These are phyloP conservation scores for Melinaea marsaeus DNA, from an alignment of 2,888 invertebrate species.

Conservation along the genomic window DNA sequence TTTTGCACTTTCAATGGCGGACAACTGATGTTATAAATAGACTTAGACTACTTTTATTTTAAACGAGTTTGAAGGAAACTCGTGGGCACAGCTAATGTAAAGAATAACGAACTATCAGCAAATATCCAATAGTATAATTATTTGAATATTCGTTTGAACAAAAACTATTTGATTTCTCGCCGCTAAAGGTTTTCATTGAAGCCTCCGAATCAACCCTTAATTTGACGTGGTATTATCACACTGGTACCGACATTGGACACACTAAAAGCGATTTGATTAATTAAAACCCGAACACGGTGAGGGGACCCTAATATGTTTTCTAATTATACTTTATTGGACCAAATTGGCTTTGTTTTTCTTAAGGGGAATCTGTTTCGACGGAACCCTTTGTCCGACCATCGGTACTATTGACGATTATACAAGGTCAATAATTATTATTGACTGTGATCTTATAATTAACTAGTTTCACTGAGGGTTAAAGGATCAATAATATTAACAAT, in stretches of 20 bases:
- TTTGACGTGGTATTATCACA: constrained; percentile 58
- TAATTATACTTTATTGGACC: constrained; percentile 71
- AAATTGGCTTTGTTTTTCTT: constrained; percentile 72
- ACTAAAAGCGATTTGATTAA: constrained; percentile 64
- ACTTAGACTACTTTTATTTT: too few relatives aligned
- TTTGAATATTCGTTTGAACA: background rate
- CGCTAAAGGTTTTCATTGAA: constrained; percentile 1
- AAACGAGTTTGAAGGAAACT: too few relatives aligned
- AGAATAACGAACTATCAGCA: constrained; percentile 1
- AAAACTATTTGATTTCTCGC: background rate
- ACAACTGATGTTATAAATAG: too few relatives aligned
- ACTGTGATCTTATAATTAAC: constrained; percentile 71
- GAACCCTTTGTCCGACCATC: constrained; percentile 59
- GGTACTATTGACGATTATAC: constrained; percentile 74
- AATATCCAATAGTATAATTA: constrained; percentile 10
- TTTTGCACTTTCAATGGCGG: too few relatives aligned
- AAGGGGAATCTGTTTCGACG: constrained; percentile 52
- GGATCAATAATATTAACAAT: constrained; percentile 35
- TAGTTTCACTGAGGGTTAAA: constrained; percentile 55
- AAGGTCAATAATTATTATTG: constrained; percentile 74
- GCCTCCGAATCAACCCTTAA: constrained; percentile 47
- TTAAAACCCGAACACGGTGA: constrained; percentile 67
- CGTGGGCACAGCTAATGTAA: too few relatives aligned
- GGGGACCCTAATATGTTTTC: constrained; percentile 67
- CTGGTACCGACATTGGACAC: constrained; percentile 44